Evolutionary conservation across 23 tunicate species (phyloP).

Genomic region (Diplosoma virens): DNA sequence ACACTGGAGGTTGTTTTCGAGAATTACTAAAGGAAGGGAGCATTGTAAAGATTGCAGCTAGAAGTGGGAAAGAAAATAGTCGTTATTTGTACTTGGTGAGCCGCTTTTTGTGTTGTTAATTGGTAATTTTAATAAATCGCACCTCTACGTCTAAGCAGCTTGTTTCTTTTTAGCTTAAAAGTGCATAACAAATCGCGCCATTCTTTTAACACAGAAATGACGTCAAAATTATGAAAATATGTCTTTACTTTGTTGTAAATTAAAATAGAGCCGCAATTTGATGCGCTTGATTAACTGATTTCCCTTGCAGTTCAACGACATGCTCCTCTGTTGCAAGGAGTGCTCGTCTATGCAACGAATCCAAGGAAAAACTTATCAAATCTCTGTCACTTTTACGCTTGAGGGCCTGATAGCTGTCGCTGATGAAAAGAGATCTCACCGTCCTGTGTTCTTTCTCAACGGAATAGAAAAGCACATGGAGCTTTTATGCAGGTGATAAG

Average conservation of each 20-base stretch:
- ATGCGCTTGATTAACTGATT: too few relatives aligned
- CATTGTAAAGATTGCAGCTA: slow-evolving; percentile 68
- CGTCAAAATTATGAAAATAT: too few relatives aligned
- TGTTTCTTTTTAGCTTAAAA: too few relatives aligned
- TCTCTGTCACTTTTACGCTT: neutral
- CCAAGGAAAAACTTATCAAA: neutral
- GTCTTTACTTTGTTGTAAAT: too few relatives aligned
- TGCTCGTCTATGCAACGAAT: slow-evolving; percentile 48
- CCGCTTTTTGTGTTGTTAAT: neutral
- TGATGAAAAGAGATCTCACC: neutral
- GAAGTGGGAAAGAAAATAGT: slow-evolving; percentile 75
- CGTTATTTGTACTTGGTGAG: slow-evolving; percentile 84
- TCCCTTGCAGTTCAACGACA: slow-evolving; percentile 72
- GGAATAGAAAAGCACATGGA: slow-evolving; percentile 49
- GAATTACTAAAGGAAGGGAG: slow-evolving; percentile 76
- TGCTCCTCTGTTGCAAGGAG: slow-evolving; percentile 78
- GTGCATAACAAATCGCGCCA: too few relatives aligned
- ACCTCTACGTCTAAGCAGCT: too few relatives aligned
- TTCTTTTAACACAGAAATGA: too few relatives aligned
- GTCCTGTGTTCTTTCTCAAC: slow-evolving; percentile 35
- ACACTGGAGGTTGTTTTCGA: slow-evolving; percentile 54
- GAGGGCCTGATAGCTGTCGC: neutral
- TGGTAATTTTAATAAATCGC: too few relatives aligned
- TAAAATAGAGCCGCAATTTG: too few relatives aligned
- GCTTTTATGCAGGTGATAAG: slow-evolving; percentile 42